Percentiles rank a stretch among this genome's conserved stretches.
phyloP scores from a whole-genome alignment of 2,797 vertebrate genomes.

The Diceros bicornis region DNA sequence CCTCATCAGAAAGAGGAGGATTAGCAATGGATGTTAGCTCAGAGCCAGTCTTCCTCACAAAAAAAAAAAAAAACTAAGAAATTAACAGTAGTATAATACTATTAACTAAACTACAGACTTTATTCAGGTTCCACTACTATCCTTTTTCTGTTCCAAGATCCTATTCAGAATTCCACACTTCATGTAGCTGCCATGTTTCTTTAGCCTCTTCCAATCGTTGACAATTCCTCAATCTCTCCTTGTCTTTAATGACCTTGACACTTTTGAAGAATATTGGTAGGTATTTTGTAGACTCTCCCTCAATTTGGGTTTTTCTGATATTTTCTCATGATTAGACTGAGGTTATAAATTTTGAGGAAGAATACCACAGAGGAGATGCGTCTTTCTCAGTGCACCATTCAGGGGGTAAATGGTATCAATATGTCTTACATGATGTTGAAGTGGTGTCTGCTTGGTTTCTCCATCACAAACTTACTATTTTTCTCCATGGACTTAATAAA shows the following conservation, averaged over 20 bases:
- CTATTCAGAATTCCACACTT: not conserved
- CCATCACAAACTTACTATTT: not conserved
- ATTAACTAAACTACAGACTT: not conserved
- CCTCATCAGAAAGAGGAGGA: too few species aligned
- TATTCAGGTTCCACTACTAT: not conserved
- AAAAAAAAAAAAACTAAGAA: not conserved
- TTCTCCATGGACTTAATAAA: not conserved
- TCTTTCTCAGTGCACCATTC: not conserved
- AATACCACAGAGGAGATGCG: not conserved
- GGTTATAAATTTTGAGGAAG: conserved; percentile 2
- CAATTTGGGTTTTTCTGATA: not conserved
- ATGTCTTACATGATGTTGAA: not conserved
- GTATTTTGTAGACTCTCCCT: not conserved
- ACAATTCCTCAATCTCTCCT: not conserved
- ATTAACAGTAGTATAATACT: not conserved
- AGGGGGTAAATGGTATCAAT: not conserved
- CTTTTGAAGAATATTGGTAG: not conserved
- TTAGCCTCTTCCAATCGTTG: not conserved
- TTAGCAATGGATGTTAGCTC: too few species aligned
- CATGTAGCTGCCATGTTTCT: not conserved
- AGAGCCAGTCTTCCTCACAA: too few species aligned
- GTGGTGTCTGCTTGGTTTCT: not conserved
- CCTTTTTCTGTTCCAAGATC: not conserved
- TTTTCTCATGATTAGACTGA: not conserved
- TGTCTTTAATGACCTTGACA: not conserved